A percentile compares a stretch with the other conserved stretches of the same genome.
Conservation (phyloP, 1,140 invertebrate species). For the Listronotus bonariensis region DNA sequence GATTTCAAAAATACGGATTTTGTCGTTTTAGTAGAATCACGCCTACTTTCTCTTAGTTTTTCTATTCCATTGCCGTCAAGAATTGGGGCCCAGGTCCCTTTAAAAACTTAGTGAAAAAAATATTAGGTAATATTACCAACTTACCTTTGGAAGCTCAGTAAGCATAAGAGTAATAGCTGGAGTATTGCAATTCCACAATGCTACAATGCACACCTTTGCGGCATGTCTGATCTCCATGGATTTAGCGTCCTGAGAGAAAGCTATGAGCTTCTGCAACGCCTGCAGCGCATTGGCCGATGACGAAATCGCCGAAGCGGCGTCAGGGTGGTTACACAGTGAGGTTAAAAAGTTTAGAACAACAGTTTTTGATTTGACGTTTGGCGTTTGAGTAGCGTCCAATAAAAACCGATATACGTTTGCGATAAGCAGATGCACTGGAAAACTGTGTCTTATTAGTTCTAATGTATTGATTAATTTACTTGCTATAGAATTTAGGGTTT, state of each 20-base stretch:
- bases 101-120: neutral
- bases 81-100: neutral
- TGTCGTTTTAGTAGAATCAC: too few relatives aligned
- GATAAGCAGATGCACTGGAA: slow-evolving; percentile 65
- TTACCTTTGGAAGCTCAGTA: slow-evolving; percentile 73
- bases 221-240: slow-evolving; percentile 78
- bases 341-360: slow-evolving; percentile 69
- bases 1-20: neutral
- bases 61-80: neutral
- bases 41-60: too few relatives aligned
- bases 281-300: slow-evolving; percentile 59
- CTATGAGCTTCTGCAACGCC: slow-evolving; percentile 71
- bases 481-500: slow-evolving; percentile 87
- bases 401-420: slow-evolving; percentile 72
- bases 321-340: slow-evolving; percentile 67
- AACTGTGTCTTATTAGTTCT: slow-evolving; percentile 80
- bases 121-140: neutral
- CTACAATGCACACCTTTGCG: slow-evolving; percentile 79
- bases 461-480: slow-evolving; percentile 86
- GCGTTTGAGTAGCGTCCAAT: slow-evolving; percentile 87
- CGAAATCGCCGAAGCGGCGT: slow-evolving; percentile 50
- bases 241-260: slow-evolving; percentile 70
- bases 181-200: slow-evolving; percentile 88
- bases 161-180: slow-evolving; percentile 84
- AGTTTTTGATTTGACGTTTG: slow-evolving; percentile 76